Percentiles rank a stretch among this genome's conserved stretches.
phyloP scores from a whole-genome alignment of 2,797 vertebrate genomes.

The Chromis chromis region DNA sequence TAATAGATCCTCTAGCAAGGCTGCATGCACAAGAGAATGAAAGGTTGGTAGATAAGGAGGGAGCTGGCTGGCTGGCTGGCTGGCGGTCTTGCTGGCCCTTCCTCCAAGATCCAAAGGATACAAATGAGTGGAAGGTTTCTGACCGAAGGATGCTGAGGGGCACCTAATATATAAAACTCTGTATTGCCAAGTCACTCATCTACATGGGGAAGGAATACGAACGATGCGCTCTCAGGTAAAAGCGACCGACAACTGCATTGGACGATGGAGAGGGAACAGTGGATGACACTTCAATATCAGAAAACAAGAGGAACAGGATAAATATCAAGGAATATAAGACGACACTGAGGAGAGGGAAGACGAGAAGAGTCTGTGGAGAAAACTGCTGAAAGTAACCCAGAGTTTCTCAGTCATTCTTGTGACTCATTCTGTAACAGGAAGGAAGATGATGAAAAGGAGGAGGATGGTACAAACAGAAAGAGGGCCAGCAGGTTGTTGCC shows the following conservation, averaged over 20 bases:
- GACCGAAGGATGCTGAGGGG: constrained; percentile 30
- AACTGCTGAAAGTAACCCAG: constrained; percentile 19
- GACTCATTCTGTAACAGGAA: constrained; percentile 44
- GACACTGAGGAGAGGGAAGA: constrained; percentile 3
- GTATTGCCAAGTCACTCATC: constrained; percentile 15
- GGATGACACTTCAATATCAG: constrained; percentile 35
- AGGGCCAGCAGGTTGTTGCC: constrained; percentile 30
- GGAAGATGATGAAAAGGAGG: constrained; percentile 40
- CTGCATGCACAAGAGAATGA: constrained; percentile 10
- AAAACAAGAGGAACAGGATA: constrained; percentile 36
- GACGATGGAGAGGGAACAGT: constrained; percentile 30
- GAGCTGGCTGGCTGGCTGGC: constrained; percentile 29
- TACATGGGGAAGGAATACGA: constrained; percentile 3
- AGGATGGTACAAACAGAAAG: constrained; percentile 11
- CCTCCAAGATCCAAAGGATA: constrained; percentile 49
- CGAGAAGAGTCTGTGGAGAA: constrained; percentile 28
- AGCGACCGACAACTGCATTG: constrained; percentile 11
- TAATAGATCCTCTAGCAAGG: constrained; percentile 33
- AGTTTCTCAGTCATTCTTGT: constrained; percentile 43
- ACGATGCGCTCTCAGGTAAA: constrained; percentile 23
- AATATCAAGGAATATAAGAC: constrained; percentile 15
- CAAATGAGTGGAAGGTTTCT: constrained; percentile 33
- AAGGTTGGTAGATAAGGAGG: constrained; percentile 23
- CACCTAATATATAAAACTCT: constrained; percentile 4
- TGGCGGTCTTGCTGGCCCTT: constrained; percentile 38